phyloP scores from a whole-genome alignment of 2,113 vertebrate genomes.

The Leptosomus discolor region DNA sequence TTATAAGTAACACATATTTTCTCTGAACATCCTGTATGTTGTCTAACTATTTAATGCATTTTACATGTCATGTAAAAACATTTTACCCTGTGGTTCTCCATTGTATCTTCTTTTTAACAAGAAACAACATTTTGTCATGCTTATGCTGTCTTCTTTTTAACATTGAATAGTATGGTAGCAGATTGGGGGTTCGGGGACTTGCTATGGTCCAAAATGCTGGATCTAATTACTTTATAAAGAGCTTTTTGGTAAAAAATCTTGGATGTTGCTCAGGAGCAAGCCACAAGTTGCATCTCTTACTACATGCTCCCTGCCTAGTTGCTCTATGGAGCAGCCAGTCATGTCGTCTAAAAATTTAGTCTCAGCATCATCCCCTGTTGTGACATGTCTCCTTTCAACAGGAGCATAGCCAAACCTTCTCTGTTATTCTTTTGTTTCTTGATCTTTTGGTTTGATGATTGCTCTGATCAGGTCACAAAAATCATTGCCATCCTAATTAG shows the following conservation, averaged over 20 bases:
- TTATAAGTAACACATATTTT: neutral
- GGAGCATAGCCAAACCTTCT: neutral
- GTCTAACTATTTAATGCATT: neutral
- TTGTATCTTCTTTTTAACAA: neutral
- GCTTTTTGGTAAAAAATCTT: neutral
- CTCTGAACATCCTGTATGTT: neutral
- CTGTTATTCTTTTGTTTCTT: neutral
- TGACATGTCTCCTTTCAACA: neutral
- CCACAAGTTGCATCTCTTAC: neutral
- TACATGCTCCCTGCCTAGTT: neutral
- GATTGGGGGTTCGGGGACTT: neutral
- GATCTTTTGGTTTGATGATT: neutral
- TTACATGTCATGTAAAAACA: neutral
- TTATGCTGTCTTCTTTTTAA: neutral
- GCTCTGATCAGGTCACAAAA: neutral
- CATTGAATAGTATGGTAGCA: neutral
- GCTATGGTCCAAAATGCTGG: neutral
- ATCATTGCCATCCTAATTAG: neutral
- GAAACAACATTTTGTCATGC: neutral
- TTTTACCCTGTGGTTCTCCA: neutral
- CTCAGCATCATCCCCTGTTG: neutral
- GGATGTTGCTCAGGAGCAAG: neutral
- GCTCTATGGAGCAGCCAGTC: neutral
- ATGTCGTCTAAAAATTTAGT: neutral
- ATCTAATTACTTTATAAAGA: neutral